Conservation (phyloP, 2,113 vertebrate species). For the Muntiacus reevesi region DNA sequence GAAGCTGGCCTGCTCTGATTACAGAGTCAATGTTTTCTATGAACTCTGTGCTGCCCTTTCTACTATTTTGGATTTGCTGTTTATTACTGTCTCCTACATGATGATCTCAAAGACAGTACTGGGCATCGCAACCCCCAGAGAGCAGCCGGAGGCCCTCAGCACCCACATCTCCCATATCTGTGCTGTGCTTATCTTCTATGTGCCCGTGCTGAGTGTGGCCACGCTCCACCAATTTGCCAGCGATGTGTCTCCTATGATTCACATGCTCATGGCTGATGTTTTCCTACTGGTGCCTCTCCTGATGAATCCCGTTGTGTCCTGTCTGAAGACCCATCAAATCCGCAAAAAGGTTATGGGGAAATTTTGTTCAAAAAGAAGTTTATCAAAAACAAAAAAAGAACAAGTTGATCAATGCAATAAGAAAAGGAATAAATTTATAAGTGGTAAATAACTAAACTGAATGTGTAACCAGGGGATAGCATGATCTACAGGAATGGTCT, state of each 20-base stretch:
- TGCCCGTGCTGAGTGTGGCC: background rate
- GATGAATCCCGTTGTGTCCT: constrained; percentile 59
- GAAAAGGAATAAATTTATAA: background rate
- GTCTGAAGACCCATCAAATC: constrained; percentile 17
- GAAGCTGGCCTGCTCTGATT: background rate
- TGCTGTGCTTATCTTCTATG: constrained; percentile 38
- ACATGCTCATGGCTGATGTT: constrained; percentile 48
- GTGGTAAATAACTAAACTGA: background rate
- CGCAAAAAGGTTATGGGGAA: background rate
- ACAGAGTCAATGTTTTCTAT: background rate
- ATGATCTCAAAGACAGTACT: constrained; percentile 12
- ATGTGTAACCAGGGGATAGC: background rate
- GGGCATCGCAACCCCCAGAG: background rate
- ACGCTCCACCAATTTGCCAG: constrained; percentile 44
- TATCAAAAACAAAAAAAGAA: background rate
- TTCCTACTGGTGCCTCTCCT: constrained; percentile 45
- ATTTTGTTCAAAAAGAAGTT: background rate
- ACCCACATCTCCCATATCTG: constrained; percentile 52
- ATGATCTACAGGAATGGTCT: background rate
- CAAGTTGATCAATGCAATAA: background rate
- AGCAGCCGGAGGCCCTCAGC: constrained; percentile 30
- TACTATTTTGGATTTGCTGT: background rate
- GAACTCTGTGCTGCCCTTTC: background rate
- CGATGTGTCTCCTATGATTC: background rate
- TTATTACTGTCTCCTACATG: background rate